Conservation (phyloP, 1,140 invertebrate species). For the Mycetomoellerius zeteki region DNA sequence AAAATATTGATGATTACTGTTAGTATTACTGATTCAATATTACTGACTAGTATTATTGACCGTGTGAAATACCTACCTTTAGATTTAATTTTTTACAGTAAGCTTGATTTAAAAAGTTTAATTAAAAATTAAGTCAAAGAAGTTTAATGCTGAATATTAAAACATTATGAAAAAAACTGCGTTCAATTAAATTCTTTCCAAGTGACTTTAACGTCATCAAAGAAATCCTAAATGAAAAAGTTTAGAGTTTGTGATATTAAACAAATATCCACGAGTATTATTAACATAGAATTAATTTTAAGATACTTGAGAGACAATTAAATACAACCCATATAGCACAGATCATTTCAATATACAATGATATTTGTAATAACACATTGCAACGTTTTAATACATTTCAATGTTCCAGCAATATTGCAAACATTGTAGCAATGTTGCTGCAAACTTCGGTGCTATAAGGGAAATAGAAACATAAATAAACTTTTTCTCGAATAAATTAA, state of each 20-base stretch:
- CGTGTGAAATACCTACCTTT: too few species aligned
- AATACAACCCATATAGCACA: neutral
- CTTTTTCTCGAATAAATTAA: neutral
- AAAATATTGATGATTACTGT: too few species aligned
- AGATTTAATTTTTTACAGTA: neutral
- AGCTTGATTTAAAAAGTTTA: neutral
- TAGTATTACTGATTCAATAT: too few species aligned
- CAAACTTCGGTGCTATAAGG: too few species aligned
- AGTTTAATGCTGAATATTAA: conserved; percentile 1
- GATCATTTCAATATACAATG: too few species aligned
- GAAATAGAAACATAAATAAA: neutral
- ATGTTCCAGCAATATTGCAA: too few species aligned
- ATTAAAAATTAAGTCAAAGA: neutral
- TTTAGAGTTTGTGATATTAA: neutral
- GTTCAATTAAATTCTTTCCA: neutral
- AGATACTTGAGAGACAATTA: neutral
- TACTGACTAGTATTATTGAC: too few species aligned
- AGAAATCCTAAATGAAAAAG: neutral
- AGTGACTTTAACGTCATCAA: neutral
- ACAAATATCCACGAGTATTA: neutral
- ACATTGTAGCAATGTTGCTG: too few species aligned
- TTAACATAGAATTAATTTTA: neutral
- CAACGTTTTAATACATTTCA: too few species aligned
- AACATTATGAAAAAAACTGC: neutral
- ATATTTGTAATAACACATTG: too few species aligned